Evolutionary conservation across 2,797 vertebrate genomes (phyloP), one percentile per base, ranked within the genome.

Genomic region (Sus cebifrons): DNA sequence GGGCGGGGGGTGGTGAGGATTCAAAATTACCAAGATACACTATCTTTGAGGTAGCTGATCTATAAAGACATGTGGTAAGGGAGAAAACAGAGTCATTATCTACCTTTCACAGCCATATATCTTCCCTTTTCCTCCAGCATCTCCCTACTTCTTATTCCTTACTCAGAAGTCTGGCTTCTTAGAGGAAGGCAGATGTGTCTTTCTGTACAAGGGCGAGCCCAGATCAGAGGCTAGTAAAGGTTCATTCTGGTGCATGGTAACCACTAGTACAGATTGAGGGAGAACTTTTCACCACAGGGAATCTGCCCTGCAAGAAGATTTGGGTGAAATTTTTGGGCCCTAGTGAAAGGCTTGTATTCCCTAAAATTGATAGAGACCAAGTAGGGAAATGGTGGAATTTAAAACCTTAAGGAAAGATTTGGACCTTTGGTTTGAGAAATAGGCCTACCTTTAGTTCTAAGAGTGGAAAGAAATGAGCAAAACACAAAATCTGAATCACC

Each of bases 331-430:
- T 14, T 8, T 67, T 93, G 62, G 5, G 29, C 21, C 17, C 32
- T 44, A 36, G 5, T 36, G 75, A 77, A 90, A 83, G 14, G 32
- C 4, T 1, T 89, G 27, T 36, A 91, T 97, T 96, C 40, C 54
- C 71, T 95, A 86, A 93, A 96, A 68, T 3, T 73, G 60, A 73
- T 81, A 65, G 0, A 58, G 32, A 79, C 7, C 56, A 23, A 11
- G 8, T 49, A 86, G 52, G 52, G 17, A 86, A 75, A 83, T 32
- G 15, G 8, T 21, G 11, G 52, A 88, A 96, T 62, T 86, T 17
- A 89, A 94, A 91, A 93, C 32, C 49, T 54, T 27, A 71, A 83
- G 29, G 54, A 81, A 89, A 85, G 6, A 25, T 83, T 91, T 78
- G 86, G 86, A 96, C 44, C 60, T 60, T 75, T 27, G 32, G 25